Evolutionary conservation across 2,888 invertebrate species (phyloP).

Genomic region (Leistus spinibarbis): DNA sequence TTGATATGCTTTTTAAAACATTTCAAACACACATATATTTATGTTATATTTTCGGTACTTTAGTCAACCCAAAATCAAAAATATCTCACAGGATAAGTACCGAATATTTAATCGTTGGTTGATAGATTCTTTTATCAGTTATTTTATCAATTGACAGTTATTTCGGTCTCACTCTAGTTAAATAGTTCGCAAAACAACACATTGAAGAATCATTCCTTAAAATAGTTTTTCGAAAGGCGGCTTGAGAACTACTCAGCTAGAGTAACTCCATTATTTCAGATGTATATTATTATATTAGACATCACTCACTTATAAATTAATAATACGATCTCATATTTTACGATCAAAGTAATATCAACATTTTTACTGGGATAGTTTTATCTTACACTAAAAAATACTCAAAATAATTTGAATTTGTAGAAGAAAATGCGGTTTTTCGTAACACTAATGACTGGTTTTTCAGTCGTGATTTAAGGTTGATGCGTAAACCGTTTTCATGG

Average conservation of each 20-base stretch:
- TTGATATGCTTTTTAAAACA: slow-evolving; percentile 33
- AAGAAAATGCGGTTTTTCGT: background rate
- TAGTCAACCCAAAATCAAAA: background rate
- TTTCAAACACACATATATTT: background rate
- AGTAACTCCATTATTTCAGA: background rate
- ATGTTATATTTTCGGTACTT: background rate
- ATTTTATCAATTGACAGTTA: background rate
- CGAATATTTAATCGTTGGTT: background rate
- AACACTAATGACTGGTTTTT: too few relatives aligned
- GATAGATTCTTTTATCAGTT: background rate
- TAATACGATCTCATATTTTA: background rate
- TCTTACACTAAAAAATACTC: background rate
- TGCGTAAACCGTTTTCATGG: too few relatives aligned
- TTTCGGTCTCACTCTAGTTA: background rate
- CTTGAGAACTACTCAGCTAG: background rate
- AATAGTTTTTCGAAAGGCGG: too few relatives aligned
- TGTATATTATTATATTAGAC: background rate
- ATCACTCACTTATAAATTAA: background rate
- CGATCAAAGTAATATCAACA: background rate
- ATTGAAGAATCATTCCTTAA: too few relatives aligned
- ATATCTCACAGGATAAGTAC: background rate
- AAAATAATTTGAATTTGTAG: background rate
- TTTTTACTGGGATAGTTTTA: background rate
- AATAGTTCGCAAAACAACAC: background rate
- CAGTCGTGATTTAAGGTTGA: too few relatives aligned